These are phyloP conservation scores for Hoplostethus mediterraneus DNA, from an alignment of 2,797 vertebrate species.

Conservation along the genomic window DNA sequence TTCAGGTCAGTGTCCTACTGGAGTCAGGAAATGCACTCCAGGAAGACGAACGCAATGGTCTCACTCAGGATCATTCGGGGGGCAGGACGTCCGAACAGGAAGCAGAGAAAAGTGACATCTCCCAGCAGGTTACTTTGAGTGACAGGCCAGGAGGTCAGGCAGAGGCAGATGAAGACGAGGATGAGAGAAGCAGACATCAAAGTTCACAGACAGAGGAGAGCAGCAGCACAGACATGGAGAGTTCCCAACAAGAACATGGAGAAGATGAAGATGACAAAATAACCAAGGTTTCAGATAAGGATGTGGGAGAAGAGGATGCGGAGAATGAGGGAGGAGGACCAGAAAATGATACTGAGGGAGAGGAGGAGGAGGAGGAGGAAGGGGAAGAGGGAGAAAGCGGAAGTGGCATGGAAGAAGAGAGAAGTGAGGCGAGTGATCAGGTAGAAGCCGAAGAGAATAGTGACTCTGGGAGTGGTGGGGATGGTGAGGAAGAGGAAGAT, in stretches of 20 bases:
- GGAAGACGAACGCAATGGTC: slow-evolving; percentile 16
- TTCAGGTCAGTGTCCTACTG: no score
- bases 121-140: slow-evolving; percentile 3
- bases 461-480: not conserved
- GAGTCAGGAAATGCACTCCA: not conserved
- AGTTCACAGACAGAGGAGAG: not conserved
- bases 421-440: slow-evolving; percentile 5
- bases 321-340: no score
- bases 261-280: slow-evolving; percentile 23
- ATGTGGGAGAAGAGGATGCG: slow-evolving; percentile 14
- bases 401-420: slow-evolving; percentile 6
- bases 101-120: slow-evolving; percentile 5
- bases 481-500: not conserved
- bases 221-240: slow-evolving; percentile 7
- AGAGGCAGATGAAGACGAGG: not conserved
- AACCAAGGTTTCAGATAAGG: slow-evolving; percentile 4
- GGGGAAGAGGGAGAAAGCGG: not conserved
- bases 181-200: not conserved
- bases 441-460: not conserved
- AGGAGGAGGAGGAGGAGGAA: not conserved
- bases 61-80: not conserved
- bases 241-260: slow-evolving; percentile 11
- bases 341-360: not conserved
- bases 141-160: slow-evolving; percentile 2
- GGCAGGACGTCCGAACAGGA: slow-evolving; percentile 24